Evolutionary conservation across 2,113 vertebrate genomes (phyloP).

Genomic region (Corythaeola cristata): DNA sequence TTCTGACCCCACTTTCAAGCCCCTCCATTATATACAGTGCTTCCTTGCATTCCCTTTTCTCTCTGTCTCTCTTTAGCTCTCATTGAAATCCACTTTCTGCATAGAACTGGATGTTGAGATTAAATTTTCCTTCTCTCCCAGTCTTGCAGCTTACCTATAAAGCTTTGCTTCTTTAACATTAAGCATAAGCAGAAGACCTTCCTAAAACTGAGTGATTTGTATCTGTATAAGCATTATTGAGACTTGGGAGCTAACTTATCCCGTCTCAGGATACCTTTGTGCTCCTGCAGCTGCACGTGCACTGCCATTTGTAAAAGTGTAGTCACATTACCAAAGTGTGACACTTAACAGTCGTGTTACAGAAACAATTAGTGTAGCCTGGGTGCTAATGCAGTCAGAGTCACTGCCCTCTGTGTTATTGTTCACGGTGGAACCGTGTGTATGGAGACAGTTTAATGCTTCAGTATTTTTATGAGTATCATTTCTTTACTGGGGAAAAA

Average conservation of each 20-base stretch:
- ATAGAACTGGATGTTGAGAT: background rate
- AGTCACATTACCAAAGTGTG: background rate
- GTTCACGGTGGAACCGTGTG: background rate
- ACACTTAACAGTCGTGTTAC: background rate
- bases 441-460: background rate
- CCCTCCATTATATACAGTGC: background rate
- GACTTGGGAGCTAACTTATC: background rate
- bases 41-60: background rate
- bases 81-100: background rate
- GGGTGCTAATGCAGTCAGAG: background rate
- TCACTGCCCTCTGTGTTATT: background rate
- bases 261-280: background rate
- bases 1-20: background rate
- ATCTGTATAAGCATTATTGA: background rate
- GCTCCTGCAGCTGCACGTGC: background rate
- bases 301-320: background rate
- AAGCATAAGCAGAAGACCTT: background rate
- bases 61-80: background rate
- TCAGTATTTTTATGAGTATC: background rate
- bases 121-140: background rate
- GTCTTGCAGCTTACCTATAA: background rate
- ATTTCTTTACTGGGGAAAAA: background rate
- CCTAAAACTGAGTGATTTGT: background rate
- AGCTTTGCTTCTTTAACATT: background rate
- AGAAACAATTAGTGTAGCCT: background rate